Evolutionary conservation across 2,888 invertebrate genomes (phyloP), one percentile per base, ranked within the genome.

Genomic region (Rhodophaea formosa): DNA sequence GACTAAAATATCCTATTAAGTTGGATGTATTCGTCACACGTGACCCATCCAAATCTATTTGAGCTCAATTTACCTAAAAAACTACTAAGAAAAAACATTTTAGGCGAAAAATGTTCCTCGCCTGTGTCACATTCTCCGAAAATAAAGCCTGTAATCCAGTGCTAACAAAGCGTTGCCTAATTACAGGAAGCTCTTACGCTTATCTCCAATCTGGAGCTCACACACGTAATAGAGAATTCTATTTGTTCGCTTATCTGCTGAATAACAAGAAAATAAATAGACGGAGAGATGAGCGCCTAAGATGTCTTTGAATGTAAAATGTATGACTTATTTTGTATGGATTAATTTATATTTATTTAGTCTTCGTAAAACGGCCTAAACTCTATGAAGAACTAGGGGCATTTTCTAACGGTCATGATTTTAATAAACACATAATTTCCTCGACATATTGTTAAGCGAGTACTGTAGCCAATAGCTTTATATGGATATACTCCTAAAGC

Each of bases 151-250:
- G 12, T 39, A 46, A 49, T 49, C 15, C 49, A 32, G 8, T 2
- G 32, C 15, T 30, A 32, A 49, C 49, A 49, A 49, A 30, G 14
- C 39, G 39, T 39, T 12, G n/a, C 49, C 8, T 30, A 49, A 49
- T 49, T 32, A 49, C 49, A 49, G 49, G 49, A 32, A 32, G 30
- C 23, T 30, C 14, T 49, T 30, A 32, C 30, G n/a, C 32, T 32
- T 49, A 32, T 49, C 49, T 49, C 3, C 32, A 32, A 49, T 49
- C 32, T 49, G 32, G 32, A 49, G 32, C 32, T 39, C 10, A 39
- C 39, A 39, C 12, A 39, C 39, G 39, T 49, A 49, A 49, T 49
- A 32, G 49, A 10, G 30, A 32, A 29, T 32, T 32, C 15, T 32
- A 2, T 49, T 49, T 32, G 30, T n/a, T 32, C 32, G 15, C 15